A percentile compares a stretch with the other conserved stretches of the same genome.
Evolutionary conservation across 2,888 invertebrate species (phyloP).

Genomic region (Nineta flava): DNA sequence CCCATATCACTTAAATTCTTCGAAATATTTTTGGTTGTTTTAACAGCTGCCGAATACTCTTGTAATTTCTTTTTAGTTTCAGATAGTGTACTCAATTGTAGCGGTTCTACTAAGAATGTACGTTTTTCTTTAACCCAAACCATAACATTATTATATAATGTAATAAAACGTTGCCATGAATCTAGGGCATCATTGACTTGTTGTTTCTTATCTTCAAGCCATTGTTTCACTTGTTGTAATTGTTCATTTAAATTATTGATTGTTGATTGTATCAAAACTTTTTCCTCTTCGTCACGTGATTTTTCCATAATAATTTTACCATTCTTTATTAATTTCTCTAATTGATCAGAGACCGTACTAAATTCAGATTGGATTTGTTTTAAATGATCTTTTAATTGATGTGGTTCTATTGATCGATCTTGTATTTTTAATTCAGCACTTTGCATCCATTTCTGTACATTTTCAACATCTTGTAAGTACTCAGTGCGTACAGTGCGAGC

Average conservation of each 20-base stretch:
- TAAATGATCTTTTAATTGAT: constrained; percentile 57
- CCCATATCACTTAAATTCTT: constrained; percentile 85
- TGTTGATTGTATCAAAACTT: constrained; percentile 56
- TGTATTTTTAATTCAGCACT: constrained; percentile 70
- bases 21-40: constrained; percentile 74
- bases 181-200: constrained; percentile 76
- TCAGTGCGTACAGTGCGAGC: constrained; percentile 69
- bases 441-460: constrained; percentile 68
- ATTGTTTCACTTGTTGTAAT: constrained; percentile 56
- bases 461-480: constrained; percentile 63
- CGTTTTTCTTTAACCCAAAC: constrained; percentile 73
- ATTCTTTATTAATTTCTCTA: constrained; percentile 62
- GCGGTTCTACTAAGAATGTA: constrained; percentile 59
- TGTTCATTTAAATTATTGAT: constrained; percentile 63
- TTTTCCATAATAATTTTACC: constrained; percentile 66
- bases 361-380: constrained; percentile 63
- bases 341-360: constrained; percentile 51
- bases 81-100: constrained; percentile 60
- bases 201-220: constrained; percentile 69
- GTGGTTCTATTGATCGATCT: constrained; percentile 64
- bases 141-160: constrained; percentile 65
- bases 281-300: constrained; percentile 61
- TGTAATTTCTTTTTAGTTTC: constrained; percentile 73
- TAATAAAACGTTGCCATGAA: constrained; percentile 74
- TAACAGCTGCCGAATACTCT: constrained; percentile 79